Evolutionary conservation across 1,140 invertebrate genomes (phyloP), one percentile per base, ranked within the genome.

Genomic region (Mylabris phalerata): DNA sequence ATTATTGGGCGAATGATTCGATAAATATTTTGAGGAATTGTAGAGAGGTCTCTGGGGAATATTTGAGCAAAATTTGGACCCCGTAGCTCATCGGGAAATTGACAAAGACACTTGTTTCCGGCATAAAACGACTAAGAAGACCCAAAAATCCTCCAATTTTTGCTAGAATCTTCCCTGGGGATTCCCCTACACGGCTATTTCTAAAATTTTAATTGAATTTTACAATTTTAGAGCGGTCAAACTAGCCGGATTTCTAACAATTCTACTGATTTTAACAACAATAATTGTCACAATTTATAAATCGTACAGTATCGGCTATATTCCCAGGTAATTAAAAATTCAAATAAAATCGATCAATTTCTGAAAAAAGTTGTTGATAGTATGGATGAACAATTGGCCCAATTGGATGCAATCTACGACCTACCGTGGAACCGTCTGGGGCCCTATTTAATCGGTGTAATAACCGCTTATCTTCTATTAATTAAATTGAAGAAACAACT

Each of bases 401-500:
- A 72, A 50, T 57, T 77, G 50, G 64, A 76, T 48, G 42, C 69
- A 3, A 63, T 80, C 4, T 81, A 81, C 48, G 69, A 75, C 56
- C 72, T 74, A n/a, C 78, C 79, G 0, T 80, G 78, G 78, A 64
- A 72, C 5, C 72, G 79, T 69, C 74, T 79, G 50, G 73, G 75
- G 47, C 78, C 79, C 4, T 79, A 79, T 60, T 57, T 80, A 24
- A 60, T 80, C 39, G 79, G 79, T 61, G 70, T 79, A 11, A 64
- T 70, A 38, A 75, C 77, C 4, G 76, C 71, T 25, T 77, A 75
- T 26, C 67, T 78, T 49, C 51, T 66, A 50, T 32, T 76, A 42
- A 51, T 69, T 49, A 73, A 62, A 59, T 51, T 76, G 10, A 68
- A 70, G 32, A 71, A 72, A 64, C 5, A 42, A 42, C 61, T 78